These are phyloP conservation scores for Ctenomys sociabilis DNA, from an alignment of 2,113 vertebrate genomes.

Conservation along the genomic window DNA sequence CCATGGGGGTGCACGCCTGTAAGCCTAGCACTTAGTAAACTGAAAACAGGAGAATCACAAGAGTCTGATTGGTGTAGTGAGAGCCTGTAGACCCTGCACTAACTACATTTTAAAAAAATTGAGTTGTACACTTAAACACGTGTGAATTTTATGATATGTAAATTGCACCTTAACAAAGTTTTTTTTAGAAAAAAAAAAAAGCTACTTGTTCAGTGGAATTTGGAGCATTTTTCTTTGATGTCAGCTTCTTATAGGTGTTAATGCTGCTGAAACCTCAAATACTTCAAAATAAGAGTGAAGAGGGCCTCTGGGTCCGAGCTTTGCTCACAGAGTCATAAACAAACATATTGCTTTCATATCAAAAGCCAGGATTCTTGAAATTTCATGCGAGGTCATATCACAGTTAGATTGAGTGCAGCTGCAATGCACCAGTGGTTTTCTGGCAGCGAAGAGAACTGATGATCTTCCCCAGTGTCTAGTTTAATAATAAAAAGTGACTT, in stretches of 20 bases:
- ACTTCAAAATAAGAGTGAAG: slow-evolving; percentile 60
- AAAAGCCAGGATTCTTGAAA: slow-evolving; percentile 74
- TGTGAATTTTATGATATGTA: slow-evolving; percentile 34
- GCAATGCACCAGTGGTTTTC: slow-evolving; percentile 55
- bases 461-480: slow-evolving; percentile 62
- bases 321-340: slow-evolving; percentile 71
- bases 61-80: no score
- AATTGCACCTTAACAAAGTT: slow-evolving; percentile 37
- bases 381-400: slow-evolving; percentile 55
- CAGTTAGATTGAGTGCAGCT: slow-evolving; percentile 69
- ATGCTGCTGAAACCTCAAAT: slow-evolving; percentile 42
- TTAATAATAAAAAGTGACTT: slow-evolving; percentile 77
- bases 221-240: slow-evolving; percentile 43
- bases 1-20: no score
- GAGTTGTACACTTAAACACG: background rate
- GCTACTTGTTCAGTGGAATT: slow-evolving; percentile 54
- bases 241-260: slow-evolving; percentile 65
- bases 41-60: no score
- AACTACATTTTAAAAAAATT: background rate
- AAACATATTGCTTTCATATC: slow-evolving; percentile 78
- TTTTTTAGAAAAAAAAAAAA: background rate
- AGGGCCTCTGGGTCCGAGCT: slow-evolving; percentile 56
- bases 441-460: slow-evolving; percentile 56
- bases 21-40: no score
- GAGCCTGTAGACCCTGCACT: no score